These are phyloP conservation scores for Bombylius major DNA, from an alignment of 2,888 invertebrate genomes.

Conservation along the genomic window DNA sequence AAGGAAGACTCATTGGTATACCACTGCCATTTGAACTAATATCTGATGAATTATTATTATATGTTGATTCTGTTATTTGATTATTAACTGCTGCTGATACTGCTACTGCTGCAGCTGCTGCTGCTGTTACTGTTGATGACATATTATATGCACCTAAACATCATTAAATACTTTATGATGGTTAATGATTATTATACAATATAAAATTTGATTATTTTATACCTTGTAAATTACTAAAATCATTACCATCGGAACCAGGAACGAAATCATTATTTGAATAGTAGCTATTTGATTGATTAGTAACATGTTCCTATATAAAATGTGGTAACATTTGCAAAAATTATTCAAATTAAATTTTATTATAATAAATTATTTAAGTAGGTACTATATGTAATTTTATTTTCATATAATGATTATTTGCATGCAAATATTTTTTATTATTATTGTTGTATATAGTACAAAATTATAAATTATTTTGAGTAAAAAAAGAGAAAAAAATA, in stretches of 20 bases:
- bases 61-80: constrained; percentile 9
- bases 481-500: too few species aligned
- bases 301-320: constrained; percentile 12
- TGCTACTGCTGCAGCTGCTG: not conserved
- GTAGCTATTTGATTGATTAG: constrained; percentile 13
- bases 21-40: constrained; percentile 10
- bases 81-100: constrained; percentile 4
- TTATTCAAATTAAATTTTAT: not conserved
- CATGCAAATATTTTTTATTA: too few species aligned
- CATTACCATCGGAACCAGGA: constrained; percentile 12
- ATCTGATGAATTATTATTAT: constrained; percentile 11
- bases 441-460: too few species aligned
- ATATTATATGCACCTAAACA: constrained; percentile 5
- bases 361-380: too few species aligned
- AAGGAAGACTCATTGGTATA: constrained; percentile 6
- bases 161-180: too few species aligned
- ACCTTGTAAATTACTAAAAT: constrained; percentile 15
- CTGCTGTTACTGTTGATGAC: not conserved
- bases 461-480: too few species aligned
- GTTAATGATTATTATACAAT: too few species aligned
- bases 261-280: constrained; percentile 15
- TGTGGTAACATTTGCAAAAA: too few species aligned
- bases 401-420: too few species aligned
- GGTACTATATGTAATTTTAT: too few species aligned
- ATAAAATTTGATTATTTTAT: not conserved